Evolutionary conservation across 2,113 vertebrate species (phyloP).

Genomic region (Sclerurus mexicanus): DNA sequence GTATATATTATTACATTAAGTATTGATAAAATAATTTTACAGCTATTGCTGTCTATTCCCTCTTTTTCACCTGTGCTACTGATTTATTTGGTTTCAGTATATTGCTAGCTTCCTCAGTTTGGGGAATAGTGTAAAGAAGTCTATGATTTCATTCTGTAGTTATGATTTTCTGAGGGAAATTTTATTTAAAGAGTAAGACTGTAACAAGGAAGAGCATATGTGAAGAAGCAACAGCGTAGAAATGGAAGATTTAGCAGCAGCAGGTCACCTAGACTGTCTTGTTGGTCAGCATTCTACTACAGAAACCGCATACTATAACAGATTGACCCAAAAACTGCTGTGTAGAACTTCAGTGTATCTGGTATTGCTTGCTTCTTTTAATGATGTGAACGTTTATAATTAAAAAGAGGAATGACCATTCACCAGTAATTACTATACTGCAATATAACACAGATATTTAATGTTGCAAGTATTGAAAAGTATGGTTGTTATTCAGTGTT

Average conservation of each 20-base stretch:
- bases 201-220: conserved; percentile 73
- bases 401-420: too few relatives aligned
- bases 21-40: not conserved
- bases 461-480: too few relatives aligned
- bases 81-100: not conserved
- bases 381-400: too few relatives aligned
- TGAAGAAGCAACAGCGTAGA: conserved; percentile 55
- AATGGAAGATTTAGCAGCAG: conserved; percentile 68
- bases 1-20: not conserved
- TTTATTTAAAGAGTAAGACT: conserved; percentile 12
- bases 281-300: conserved; percentile 78
- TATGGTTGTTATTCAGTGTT: too few relatives aligned
- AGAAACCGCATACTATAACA: conserved; percentile 75
- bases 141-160: not conserved
- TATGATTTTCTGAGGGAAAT: not conserved
- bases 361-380: conserved; percentile 54
- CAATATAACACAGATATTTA: too few relatives aligned
- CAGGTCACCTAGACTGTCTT: conserved; percentile 73
- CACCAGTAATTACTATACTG: too few relatives aligned
- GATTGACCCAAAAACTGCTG: conserved; percentile 51
- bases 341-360: conserved; percentile 80
- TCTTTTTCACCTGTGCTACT: not conserved
- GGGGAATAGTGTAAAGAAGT: not conserved
- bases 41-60: not conserved
- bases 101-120: not conserved